Evolutionary conservation across 2,888 invertebrate species (phyloP), one percentile per base, ranked within the genome.

Genomic region (Hofmannophila pseudospretella): DNA sequence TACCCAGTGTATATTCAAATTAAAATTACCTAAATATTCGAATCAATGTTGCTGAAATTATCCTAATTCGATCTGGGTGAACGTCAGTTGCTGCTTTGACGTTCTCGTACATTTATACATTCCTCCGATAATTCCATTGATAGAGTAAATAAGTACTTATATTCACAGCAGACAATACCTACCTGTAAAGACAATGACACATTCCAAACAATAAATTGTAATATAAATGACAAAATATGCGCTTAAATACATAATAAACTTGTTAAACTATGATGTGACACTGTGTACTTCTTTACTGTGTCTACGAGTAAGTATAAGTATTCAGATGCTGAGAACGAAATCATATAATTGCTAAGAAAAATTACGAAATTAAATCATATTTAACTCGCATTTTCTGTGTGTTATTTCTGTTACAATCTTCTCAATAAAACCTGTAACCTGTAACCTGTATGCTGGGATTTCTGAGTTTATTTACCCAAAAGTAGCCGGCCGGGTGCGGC

Each of bases 331-430:
- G 82, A 80, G 67, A 80, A 81, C 76, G 79, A 84, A 85, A 82
- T 63, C 67, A 61, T 81, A 79, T 80, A 84, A 81, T 74, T 80
- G 84, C 84, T 85, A 86, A 84, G 85, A 85, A 78, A 81, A 78
- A 82, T 82, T 82, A 85, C 76, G 76, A 80, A 85, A 86, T 84
- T 85, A 85, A 85, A 85, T 77, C 80, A 82, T 86, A 86, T 86
- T 86, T 85, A 85, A 86, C 84, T 84, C 79, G 84, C 78, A 65
- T 39, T 19, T 13, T 16, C 12, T 34, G 10, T 41, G 34, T 41
- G 32, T 38, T 37, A 29, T 36, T 28, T 36, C 5, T 8, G 26
- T 35, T 30, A 26, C 10, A 25, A 31, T 10, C 20, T 20, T 19
- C 5, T n/a, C n/a, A n/a, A 8, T 23, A 23, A n/a, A 4, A 16